These are phyloP conservation scores for Pterocles gutturalis DNA, from an alignment of 2,113 vertebrate species.

Conservation along the genomic window DNA sequence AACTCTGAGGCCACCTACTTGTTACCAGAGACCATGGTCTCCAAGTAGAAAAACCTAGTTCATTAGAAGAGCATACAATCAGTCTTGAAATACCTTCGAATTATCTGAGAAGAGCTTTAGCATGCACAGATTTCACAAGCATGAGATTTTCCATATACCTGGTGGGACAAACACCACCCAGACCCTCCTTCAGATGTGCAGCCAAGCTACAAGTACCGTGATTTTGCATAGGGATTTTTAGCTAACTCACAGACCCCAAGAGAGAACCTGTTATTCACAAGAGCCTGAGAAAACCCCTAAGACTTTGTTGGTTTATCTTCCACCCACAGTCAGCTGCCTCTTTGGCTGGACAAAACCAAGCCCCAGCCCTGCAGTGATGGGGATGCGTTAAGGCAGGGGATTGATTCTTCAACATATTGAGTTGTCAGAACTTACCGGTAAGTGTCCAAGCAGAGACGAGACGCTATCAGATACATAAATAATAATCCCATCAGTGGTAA, in stretches of 20 bases:
- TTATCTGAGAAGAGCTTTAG: background rate
- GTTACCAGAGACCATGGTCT: background rate
- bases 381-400: background rate
- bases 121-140: background rate
- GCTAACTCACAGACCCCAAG: background rate
- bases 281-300: background rate
- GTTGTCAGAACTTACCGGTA: conserved; percentile 87
- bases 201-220: background rate
- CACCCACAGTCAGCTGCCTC: background rate
- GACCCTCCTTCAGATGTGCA: background rate
- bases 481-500: conserved; percentile 92
- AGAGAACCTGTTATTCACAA: background rate
- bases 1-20: background rate
- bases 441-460: conserved; percentile 89
- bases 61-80: background rate
- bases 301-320: background rate
- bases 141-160: background rate
- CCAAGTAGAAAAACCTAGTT: background rate
- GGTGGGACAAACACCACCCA: background rate
- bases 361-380: background rate
- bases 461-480: conserved; percentile 89
- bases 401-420: background rate
- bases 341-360: background rate
- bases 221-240: background rate
- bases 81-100: background rate